Conservation (phyloP, 1,140 invertebrate genomes). For the Apis dorsata region DNA sequence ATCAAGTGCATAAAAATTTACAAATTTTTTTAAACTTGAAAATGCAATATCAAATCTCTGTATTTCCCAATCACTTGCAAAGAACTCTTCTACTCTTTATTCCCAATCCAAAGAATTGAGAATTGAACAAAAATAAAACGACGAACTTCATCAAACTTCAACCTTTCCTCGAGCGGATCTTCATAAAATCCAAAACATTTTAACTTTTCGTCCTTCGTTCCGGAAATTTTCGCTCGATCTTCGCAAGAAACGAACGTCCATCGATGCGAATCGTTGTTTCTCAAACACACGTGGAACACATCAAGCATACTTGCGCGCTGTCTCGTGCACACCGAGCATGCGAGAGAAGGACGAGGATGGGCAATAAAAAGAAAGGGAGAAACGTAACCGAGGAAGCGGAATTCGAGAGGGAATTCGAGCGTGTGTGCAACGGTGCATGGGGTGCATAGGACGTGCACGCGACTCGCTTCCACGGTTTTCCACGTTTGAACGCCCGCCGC, state of each 20-base stretch:
- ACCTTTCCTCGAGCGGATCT: not conserved
- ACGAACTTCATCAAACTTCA: not conserved
- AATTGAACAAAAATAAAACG: not conserved
- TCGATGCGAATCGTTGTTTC: not conserved
- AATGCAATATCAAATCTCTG: too few species aligned
- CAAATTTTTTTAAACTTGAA: too few species aligned
- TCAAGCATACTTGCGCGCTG: not conserved
- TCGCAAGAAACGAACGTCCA: not conserved
- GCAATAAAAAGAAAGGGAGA: not conserved
- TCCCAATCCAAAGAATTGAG: not conserved
- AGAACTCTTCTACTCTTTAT: too few species aligned
- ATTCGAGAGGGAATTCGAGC: not conserved
- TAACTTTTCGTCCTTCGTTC: not conserved
- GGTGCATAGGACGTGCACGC: conserved; percentile 2
- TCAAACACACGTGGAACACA: not conserved
- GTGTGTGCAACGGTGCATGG: not conserved
- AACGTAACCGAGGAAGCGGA: not conserved
- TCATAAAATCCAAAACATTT: not conserved
- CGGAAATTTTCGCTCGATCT: not conserved
- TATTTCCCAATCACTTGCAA: too few species aligned
- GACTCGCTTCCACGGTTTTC: conserved; percentile 15
- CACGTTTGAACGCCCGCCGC: conserved; percentile 21
- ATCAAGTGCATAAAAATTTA: too few species aligned
- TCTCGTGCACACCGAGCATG: conserved; percentile 15
- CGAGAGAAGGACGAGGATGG: not conserved